A percentile compares a stretch with the other conserved stretches of the same genome.
These are phyloP conservation scores for Taenioides sp. DNA, from an alignment of 2,797 vertebrate species.

Conservation along the genomic window DNA sequence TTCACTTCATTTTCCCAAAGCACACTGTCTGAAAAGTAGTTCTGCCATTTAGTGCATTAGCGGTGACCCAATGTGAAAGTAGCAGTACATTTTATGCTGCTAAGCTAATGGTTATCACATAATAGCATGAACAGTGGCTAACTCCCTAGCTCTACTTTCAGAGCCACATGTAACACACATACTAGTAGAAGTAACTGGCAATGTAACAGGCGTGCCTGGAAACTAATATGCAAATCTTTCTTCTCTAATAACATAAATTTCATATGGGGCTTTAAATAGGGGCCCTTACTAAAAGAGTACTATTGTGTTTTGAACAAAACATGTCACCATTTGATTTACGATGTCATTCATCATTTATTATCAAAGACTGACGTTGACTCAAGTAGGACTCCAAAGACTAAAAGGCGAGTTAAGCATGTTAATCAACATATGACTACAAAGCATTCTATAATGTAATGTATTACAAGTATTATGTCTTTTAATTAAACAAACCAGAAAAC, in stretches of 20 bases:
- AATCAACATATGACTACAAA: too few species aligned
- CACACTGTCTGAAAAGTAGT: neutral
- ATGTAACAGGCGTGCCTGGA: neutral
- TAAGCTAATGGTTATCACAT: conserved; percentile 11
- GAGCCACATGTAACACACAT: neutral
- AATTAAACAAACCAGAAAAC: neutral
- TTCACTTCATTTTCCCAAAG: conserved; percentile 2
- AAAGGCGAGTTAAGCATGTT: neutral
- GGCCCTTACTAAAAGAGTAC: too few species aligned
- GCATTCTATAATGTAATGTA: too few species aligned
- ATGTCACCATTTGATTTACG: too few species aligned
- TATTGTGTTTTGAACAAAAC: neutral
- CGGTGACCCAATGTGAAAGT: conserved; percentile 6
- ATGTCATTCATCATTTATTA: too few species aligned
- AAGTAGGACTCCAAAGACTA: neutral
- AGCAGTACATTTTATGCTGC: neutral
- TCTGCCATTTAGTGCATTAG: conserved; percentile 13
- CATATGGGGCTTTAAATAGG: neutral
- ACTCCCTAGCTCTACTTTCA: conserved; percentile 3
- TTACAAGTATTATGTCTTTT: neutral
- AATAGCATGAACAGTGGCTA: conserved; percentile 4
- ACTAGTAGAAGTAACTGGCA: neutral
- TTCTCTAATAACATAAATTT: neutral
- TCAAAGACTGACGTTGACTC: neutral
- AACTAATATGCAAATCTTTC: neutral